These are phyloP conservation scores for Phymorhynchus buccinoides DNA, from an alignment of 1,140 invertebrate species.

Conservation along the genomic window DNA sequence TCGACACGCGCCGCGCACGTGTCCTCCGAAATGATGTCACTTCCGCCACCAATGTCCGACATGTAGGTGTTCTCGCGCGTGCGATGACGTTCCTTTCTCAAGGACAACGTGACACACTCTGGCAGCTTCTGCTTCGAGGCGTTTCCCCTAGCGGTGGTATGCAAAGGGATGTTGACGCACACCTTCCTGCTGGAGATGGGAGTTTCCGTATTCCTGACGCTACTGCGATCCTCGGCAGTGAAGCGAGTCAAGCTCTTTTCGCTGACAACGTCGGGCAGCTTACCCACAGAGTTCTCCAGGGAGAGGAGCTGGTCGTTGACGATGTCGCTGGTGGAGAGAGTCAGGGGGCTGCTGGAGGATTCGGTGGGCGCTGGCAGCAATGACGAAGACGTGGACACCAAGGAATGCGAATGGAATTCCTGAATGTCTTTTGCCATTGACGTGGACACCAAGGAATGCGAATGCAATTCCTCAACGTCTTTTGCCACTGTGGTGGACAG, in stretches of 20 bases:
- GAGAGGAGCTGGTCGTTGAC: neutral
- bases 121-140: neutral
- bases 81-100: conserved; percentile 24
- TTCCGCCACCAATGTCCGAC: conserved; percentile 26
- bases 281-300: neutral
- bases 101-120: conserved; percentile 6
- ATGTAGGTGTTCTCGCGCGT: conserved; percentile 34
- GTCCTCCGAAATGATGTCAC: conserved; percentile 14
- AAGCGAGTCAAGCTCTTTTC: neutral
- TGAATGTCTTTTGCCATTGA: no score
- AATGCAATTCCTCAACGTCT: neutral
- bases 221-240: neutral
- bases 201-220: neutral
- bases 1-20: conserved; percentile 1
- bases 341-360: neutral
- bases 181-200: neutral
- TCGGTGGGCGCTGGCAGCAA: neutral
- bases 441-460: neutral
- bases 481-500: neutral
- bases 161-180: neutral
- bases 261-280: neutral
- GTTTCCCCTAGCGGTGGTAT: neutral
- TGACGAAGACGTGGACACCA: neutral
- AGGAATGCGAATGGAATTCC: neutral
- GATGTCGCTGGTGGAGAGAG: neutral